Evolutionary conservation across 2,888 invertebrate genomes (phyloP).

Genomic region (Rotaria socialis): DNA sequence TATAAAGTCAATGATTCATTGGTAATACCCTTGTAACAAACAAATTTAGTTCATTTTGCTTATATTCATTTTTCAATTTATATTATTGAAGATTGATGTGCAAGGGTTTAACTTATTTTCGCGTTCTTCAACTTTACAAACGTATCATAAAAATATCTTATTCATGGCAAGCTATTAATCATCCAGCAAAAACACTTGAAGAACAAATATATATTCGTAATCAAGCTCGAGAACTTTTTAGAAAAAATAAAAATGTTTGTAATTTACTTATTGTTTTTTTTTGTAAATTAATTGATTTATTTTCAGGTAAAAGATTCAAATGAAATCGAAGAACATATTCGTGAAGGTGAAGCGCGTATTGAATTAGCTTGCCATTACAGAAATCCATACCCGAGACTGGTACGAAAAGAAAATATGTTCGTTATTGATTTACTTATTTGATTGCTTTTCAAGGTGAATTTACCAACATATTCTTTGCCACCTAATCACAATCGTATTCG

Average conservation of each 20-base stretch:
- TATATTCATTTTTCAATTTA: too few species aligned
- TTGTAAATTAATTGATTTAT: not conserved
- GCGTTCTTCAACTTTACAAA: constrained; percentile 12
- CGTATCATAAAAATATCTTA: constrained; percentile 16
- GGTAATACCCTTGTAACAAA: too few species aligned
- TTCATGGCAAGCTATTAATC: not conserved
- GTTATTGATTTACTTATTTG: not conserved
- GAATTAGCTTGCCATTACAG: not conserved
- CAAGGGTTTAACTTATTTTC: not conserved
- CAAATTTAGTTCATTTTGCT: too few species aligned
- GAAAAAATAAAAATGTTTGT: not conserved
- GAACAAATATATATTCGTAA: constrained; percentile 19
- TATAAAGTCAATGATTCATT: too few species aligned
- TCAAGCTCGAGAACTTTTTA: not conserved
- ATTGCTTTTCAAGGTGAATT: not conserved
- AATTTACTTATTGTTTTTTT: not conserved
- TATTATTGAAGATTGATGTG: not conserved
- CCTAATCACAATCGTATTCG: constrained; percentile 14
- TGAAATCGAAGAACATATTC: constrained; percentile 28
- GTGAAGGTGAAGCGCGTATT: not conserved
- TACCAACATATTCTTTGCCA: constrained; percentile 15
- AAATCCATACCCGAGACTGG: constrained; percentile 12
- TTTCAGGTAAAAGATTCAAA: not conserved
- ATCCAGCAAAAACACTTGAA: not conserved
- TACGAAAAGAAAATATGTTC: not conserved